Evolutionary conservation across 2,888 invertebrate genomes (phyloP), one percentile per base, ranked within the genome.

Genomic region (Acronicta psi): DNA sequence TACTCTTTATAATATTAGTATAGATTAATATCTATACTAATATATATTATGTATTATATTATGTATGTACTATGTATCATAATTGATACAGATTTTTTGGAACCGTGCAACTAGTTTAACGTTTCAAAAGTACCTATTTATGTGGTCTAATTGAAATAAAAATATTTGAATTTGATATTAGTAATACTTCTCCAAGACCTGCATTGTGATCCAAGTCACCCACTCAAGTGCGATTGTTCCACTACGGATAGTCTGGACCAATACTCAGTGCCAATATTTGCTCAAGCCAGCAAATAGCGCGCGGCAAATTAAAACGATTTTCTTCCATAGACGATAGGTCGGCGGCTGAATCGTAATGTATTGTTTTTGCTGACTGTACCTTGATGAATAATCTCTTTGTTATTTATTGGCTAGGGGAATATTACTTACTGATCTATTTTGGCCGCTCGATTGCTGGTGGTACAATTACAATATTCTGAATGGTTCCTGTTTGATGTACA

Each of bases 261-360:
- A 87, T 84, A 80, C 80, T 74, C 76, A 74, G 59, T 63, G 82
- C 82, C 85, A 89, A 89, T 89, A 86, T 89, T 89, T 87, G 85
- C 77, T 62, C 81, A 79, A 81, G 79, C 75, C 73, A 63, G 82
- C 82, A 86, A 89, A 87, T 75, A 85, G 81, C 69, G 74, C 59
- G 71, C 76, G 79, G 79, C 73, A 83, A 88, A 88, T 88, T 88
- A 88, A 89, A 88, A 81, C 83, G 83, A 81, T 87, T 86, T 81
- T 80, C 82, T 80, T 82, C 57, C 37, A 65, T 59, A 59, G 65
- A 41, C 49, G 29, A 36, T 38, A 55, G 69, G 59, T 47, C 56
- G 53, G 31, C 42, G 46, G 31, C 51, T 59, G 58, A 71, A 68
- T 68, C 57, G 60, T 74, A 75, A 74, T 74, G 72, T 68, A 68